Evolutionary conservation across 2,113 vertebrate genomes (phyloP).

Genomic region (Lynx canadensis): DNA sequence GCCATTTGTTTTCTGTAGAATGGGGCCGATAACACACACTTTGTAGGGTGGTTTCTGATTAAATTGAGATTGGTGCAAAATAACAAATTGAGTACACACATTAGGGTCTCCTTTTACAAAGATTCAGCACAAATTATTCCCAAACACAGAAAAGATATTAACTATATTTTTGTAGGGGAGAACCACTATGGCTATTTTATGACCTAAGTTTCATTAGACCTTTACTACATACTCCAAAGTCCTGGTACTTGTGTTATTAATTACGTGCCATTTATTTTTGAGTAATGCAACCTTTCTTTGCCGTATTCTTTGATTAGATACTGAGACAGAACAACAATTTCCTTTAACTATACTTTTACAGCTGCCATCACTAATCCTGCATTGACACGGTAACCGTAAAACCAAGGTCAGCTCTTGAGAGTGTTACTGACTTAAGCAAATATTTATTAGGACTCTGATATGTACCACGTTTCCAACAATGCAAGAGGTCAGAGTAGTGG

Average conservation of each 20-base stretch:
- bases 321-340: not conserved
- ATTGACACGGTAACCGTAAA: not conserved
- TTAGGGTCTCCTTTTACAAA: not conserved
- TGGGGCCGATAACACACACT: not conserved
- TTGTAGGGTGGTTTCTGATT: not conserved
- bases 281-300: not conserved
- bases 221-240: not conserved
- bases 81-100: not conserved
- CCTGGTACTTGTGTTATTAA: not conserved
- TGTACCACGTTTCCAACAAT: not conserved
- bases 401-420: not conserved
- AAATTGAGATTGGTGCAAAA: not conserved
- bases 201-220: not conserved
- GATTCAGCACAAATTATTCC: not conserved
- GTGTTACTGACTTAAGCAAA: not conserved
- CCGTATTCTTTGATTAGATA: not conserved
- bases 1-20: not conserved
- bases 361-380: not conserved
- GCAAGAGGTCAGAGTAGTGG: not conserved
- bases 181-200: not conserved
- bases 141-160: not conserved
- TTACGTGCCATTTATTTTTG: not conserved
- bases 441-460: not conserved
- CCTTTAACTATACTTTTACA: not conserved
- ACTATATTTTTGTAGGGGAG: not conserved